A percentile compares a stretch with the other conserved stretches of the same genome.
Evolutionary conservation across 2,113 vertebrate species (phyloP).

Genomic region (Mugil cephalus): DNA sequence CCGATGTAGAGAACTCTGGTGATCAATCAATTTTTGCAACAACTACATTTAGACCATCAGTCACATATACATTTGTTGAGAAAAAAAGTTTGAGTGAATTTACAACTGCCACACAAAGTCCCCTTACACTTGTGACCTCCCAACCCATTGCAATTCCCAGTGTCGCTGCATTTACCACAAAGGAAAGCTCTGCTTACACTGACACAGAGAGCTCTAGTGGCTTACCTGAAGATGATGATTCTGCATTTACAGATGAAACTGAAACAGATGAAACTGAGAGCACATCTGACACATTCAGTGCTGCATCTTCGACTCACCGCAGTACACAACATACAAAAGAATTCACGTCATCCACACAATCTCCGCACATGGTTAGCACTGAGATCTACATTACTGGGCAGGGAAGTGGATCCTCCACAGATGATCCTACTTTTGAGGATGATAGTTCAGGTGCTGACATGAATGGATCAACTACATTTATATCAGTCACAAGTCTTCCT

Average conservation of each 20-base stretch:
- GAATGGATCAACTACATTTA: slow-evolving; percentile 14
- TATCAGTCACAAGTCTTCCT: slow-evolving; percentile 10
- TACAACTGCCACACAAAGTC: slow-evolving; percentile 18
- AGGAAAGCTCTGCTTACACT: slow-evolving; percentile 33
- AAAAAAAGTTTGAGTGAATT: no score
- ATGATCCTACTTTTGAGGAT: slow-evolving; percentile 36
- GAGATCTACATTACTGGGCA: slow-evolving; percentile 22
- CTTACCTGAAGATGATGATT: slow-evolving; percentile 47
- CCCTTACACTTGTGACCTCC: slow-evolving; percentile 11
- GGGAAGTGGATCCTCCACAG: slow-evolving; percentile 38
- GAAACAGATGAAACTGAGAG: slow-evolving; percentile 58
- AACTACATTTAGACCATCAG: no score
- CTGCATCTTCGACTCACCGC: slow-evolving; percentile 2
- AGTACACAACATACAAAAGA: slow-evolving; percentile 13
- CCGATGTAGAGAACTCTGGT: no score
- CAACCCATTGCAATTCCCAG: slow-evolving; percentile 30
- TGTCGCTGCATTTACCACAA: slow-evolving; percentile 26
- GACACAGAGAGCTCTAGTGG: slow-evolving; percentile 61
- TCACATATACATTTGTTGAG: no score
- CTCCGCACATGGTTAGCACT: slow-evolving; percentile 32
- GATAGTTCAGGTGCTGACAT: slow-evolving; percentile 40
- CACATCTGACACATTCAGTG: slow-evolving; percentile 10
- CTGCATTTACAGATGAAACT: slow-evolving; percentile 66
- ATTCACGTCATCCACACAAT: slow-evolving; percentile 44
- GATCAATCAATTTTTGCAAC: no score